Conservation (phyloP, 1,140 invertebrate genomes). For the Drosophila ambigua region DNA sequence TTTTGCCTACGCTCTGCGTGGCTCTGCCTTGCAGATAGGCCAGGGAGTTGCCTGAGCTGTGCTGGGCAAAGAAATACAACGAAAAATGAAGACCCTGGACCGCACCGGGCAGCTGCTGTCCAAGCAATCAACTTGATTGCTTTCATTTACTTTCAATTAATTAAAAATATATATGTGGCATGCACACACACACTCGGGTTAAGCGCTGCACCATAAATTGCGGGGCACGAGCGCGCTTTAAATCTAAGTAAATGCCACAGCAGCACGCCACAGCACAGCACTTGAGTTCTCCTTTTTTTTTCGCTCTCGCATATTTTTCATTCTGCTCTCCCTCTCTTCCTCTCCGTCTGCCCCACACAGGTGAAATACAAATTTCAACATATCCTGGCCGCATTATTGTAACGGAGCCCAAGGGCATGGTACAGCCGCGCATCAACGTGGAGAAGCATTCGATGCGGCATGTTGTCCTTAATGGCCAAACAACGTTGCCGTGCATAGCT, state of each 20-base stretch:
- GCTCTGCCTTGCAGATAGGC: not conserved
- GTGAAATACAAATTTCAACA: conserved; percentile 87
- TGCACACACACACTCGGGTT: not conserved
- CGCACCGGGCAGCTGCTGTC: conserved; percentile 9
- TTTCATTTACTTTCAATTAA: conserved; percentile 80
- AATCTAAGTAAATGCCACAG: conserved; percentile 54
- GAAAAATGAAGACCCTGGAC: conserved; percentile 4
- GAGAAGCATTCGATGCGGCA: conserved; percentile 87
- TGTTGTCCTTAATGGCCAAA: conserved; percentile 88
- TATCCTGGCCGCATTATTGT: conserved; percentile 88
- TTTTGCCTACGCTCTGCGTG: not conserved
- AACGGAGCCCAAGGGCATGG: conserved; percentile 89
- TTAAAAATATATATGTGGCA: conserved; percentile 69
- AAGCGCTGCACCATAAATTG: conserved; percentile 29
- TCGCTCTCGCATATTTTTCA: conserved; percentile 44
- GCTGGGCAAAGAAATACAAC: conserved; percentile 16
- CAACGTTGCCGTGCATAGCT: conserved; percentile 89
- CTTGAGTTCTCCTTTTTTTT: conserved; percentile 31
- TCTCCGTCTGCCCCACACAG: conserved; percentile 66
- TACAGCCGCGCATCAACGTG: conserved; percentile 88
- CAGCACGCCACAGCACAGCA: conserved; percentile 13
- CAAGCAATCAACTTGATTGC: conserved; percentile 74
- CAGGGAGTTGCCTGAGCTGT: conserved; percentile 4
- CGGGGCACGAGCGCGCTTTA: conserved; percentile 21
- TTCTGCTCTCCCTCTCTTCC: not conserved